These are phyloP conservation scores for Lepidurus apus DNA, from an alignment of 1,140 invertebrate genomes.

Conservation along the genomic window DNA sequence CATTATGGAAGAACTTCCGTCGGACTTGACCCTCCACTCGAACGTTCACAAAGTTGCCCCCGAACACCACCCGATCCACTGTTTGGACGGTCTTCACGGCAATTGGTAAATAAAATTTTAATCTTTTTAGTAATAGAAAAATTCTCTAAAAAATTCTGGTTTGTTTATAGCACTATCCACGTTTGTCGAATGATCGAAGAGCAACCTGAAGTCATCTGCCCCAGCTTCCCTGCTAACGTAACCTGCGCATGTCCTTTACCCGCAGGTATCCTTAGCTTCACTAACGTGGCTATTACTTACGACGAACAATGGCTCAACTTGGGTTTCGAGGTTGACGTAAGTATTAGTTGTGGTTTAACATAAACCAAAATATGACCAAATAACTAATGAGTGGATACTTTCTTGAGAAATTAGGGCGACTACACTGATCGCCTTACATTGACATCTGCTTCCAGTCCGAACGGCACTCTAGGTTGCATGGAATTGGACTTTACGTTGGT, in stretches of 20 bases:
- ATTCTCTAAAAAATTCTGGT: neutral
- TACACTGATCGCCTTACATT: slow-evolving; percentile 19
- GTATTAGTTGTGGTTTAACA: neutral
- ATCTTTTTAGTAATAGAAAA: neutral
- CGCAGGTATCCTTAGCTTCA: slow-evolving; percentile 8
- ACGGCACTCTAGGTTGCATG: slow-evolving; percentile 24
- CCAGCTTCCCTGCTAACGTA: slow-evolving; percentile 16
- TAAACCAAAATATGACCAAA: neutral
- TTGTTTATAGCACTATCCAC: neutral
- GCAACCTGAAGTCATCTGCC: slow-evolving; percentile 25
- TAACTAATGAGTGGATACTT: neutral
- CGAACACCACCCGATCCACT: slow-evolving; percentile 22
- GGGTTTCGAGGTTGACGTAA: slow-evolving; percentile 16
- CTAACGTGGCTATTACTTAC: neutral
- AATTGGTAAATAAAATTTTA: slow-evolving; percentile 22
- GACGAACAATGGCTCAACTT: slow-evolving; percentile 21
- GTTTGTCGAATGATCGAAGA: neutral
- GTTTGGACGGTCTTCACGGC: slow-evolving; percentile 17
- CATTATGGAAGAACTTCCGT: neutral
- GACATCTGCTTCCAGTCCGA: neutral
- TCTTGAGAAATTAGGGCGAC: neutral
- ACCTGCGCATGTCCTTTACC: slow-evolving; percentile 23
- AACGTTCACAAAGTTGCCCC: neutral
- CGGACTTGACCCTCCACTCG: neutral
- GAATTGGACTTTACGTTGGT: slow-evolving; percentile 10